Conservation (phyloP, 2,888 invertebrate genomes). For the Polietes domitor region DNA sequence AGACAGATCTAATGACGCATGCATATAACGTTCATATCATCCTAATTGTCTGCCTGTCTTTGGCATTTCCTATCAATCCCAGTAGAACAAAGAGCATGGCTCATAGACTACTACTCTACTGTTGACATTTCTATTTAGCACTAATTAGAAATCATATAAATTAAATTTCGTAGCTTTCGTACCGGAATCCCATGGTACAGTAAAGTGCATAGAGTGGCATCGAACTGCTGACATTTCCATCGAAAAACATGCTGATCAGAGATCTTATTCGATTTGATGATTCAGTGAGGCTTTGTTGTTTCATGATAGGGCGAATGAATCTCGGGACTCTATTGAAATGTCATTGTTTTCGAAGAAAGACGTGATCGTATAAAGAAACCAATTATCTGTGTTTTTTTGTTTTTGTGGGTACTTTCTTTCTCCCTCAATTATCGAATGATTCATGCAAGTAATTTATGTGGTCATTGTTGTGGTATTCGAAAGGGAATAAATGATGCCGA, state of each 20-base stretch:
- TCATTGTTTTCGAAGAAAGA: background rate
- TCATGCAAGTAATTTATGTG: background rate
- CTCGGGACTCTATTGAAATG: background rate
- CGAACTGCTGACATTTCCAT: background rate
- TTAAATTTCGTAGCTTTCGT: too few species aligned
- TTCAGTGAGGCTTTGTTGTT: background rate
- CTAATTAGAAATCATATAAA: too few species aligned
- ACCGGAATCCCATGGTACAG: too few species aligned
- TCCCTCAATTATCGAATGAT: background rate
- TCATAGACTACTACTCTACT: too few species aligned
- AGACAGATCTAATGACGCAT: too few species aligned
- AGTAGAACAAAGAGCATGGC: too few species aligned
- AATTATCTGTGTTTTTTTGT: background rate
- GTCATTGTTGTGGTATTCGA: background rate
- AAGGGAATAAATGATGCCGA: background rate
- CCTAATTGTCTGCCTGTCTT: too few species aligned
- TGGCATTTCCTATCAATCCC: too few species aligned
- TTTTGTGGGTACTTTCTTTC: background rate
- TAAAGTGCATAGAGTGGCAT: too few species aligned
- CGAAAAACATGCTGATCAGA: background rate
- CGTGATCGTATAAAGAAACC: too few species aligned
- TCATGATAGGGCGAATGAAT: background rate
- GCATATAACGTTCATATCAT: too few species aligned
- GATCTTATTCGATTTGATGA: background rate
- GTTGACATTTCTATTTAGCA: too few species aligned